These are phyloP conservation scores for Synanthedon vespiformis DNA, from an alignment of 2,888 invertebrate species.

Conservation along the genomic window DNA sequence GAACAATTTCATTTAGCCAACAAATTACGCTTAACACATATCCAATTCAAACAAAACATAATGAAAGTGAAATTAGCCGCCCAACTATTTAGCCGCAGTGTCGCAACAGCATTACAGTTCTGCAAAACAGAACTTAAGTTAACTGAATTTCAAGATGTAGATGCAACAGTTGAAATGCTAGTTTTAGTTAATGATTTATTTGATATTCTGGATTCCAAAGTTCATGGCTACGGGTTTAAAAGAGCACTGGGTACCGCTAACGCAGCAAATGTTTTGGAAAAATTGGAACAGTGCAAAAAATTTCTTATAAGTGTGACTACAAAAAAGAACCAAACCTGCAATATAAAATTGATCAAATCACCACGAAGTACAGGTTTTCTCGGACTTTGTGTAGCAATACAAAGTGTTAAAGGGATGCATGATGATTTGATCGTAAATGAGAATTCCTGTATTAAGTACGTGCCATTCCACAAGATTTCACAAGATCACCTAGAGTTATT, in stretches of 20 bases:
- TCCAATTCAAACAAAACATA: not conserved
- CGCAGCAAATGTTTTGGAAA: not conserved
- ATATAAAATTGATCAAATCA: not conserved
- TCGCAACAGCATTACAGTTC: not conserved
- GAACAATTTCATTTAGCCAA: not conserved
- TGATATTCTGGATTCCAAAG: not conserved
- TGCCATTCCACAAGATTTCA: too few species aligned
- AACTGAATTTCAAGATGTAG: not conserved
- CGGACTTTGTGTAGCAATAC: not conserved
- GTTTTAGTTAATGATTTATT: not conserved
- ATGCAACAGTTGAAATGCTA: not conserved
- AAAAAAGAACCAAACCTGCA: not conserved
- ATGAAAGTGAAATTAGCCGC: not conserved
- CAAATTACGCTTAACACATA: not conserved
- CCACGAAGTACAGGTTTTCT: not conserved
- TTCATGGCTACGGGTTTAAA: not conserved
- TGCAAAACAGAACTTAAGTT: not conserved
- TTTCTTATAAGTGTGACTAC: not conserved
- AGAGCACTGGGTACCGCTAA: not conserved
- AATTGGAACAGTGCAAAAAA: not conserved
- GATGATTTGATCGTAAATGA: not conserved
- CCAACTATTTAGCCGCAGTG: not conserved
- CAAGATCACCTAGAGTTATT: too few species aligned
- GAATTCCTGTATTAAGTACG: not conserved
- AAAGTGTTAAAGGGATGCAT: not conserved